phyloP scores from a whole-genome alignment of 2,113 vertebrate genomes.

The Leucopternis melanops region DNA sequence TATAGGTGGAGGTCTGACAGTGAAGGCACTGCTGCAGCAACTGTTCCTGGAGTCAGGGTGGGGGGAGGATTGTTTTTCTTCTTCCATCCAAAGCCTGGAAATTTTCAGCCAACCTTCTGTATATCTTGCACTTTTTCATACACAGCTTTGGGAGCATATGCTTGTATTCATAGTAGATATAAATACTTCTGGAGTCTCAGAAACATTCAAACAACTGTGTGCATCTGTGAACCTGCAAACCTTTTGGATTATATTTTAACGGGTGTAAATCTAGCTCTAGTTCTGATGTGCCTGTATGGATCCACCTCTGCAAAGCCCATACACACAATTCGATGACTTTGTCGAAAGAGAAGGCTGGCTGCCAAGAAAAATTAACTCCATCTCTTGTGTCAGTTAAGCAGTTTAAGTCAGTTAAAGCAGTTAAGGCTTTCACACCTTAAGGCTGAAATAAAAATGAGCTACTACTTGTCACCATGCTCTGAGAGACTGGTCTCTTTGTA shows the following conservation, averaged over 20 bases:
- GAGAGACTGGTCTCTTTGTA: not conserved
- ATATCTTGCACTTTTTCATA: not conserved
- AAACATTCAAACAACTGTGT: not conserved
- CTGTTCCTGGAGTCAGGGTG: not conserved
- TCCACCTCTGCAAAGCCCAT: not conserved
- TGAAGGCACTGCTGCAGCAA: not conserved
- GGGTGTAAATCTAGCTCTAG: not conserved
- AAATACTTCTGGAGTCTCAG: not conserved
- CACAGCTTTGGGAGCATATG: slow-evolving; percentile 23
- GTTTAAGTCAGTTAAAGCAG: not conserved
- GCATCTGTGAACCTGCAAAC: not conserved
- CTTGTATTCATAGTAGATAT: not conserved
- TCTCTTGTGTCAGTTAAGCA: not conserved
- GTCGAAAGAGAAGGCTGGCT: not conserved
- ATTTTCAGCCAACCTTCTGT: not conserved
- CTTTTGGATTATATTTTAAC: not conserved
- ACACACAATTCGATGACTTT: not conserved
- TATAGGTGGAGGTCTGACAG: not conserved
- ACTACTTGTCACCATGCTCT: not conserved
- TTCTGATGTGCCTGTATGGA: not conserved
- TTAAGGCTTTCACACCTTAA: slow-evolving; percentile 15
- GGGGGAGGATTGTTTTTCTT: not conserved
- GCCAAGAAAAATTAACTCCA: not conserved
- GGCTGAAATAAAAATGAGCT: slow-evolving; percentile 20
- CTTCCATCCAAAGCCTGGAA: not conserved